Percentiles rank a stretch among this genome's conserved stretches.
These are phyloP conservation scores for Drosophila anceps DNA, from an alignment of 2,888 invertebrate species.

Conservation along the genomic window DNA sequence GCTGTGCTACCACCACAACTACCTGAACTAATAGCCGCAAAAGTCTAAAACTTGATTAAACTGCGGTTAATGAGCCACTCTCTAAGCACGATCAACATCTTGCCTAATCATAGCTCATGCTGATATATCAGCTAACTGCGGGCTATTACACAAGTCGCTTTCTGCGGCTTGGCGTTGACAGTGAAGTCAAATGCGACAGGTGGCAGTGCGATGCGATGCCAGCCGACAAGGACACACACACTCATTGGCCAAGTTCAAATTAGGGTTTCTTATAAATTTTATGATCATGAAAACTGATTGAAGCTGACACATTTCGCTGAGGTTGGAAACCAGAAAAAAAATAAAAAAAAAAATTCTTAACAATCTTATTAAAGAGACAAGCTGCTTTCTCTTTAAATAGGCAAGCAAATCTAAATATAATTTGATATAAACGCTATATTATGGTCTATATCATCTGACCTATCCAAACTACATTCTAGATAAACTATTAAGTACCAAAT, in stretches of 20 bases:
- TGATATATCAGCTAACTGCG: slow-evolving; percentile 61
- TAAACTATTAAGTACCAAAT: neutral
- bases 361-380: too few species aligned
- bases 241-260: slow-evolving; percentile 22
- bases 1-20: slow-evolving; percentile 32
- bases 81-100: slow-evolving; percentile 4
- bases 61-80: slow-evolving; percentile 76
- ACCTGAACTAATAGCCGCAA: slow-evolving; percentile 75
- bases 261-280: neutral
- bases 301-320: neutral
- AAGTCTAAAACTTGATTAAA: slow-evolving; percentile 71
- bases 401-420: too few species aligned
- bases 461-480: neutral
- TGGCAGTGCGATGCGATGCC: slow-evolving; percentile 27
- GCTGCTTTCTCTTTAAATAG: too few species aligned
- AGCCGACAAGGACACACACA: slow-evolving; percentile 4
- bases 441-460: too few species aligned
- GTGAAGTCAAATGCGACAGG: slow-evolving; percentile 46
- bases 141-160: slow-evolving; percentile 43
- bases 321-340: neutral
- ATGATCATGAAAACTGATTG: slow-evolving; percentile 13
- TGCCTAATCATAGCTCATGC: slow-evolving; percentile 8
- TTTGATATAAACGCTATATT: too few species aligned
- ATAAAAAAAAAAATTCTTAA: neutral
- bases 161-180: slow-evolving; percentile 54